Conservation (phyloP, 1,140 invertebrate genomes). For the Colletes gigas region DNA sequence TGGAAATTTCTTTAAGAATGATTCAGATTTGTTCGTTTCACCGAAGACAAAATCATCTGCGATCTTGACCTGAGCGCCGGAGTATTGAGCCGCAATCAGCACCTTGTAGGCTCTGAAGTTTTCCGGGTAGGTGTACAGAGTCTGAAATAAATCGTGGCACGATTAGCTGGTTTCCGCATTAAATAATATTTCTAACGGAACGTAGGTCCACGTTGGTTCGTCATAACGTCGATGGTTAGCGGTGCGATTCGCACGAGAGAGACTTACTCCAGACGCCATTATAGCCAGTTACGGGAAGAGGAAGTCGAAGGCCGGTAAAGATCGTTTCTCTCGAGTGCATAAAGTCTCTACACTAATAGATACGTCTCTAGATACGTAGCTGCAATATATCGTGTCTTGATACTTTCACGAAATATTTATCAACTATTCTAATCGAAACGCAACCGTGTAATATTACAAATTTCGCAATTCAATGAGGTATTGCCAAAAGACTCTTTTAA, state of each 20-base stretch:
- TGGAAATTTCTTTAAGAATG: conserved; percentile 96
- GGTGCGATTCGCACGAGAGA: conserved; percentile 72
- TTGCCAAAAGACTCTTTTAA: not conserved
- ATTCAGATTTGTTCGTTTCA: conserved; percentile 93
- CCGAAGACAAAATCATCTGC: conserved; percentile 94
- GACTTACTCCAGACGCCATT: conserved; percentile 84
- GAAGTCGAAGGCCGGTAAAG: conserved; percentile 78
- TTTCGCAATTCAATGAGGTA: too few species aligned
- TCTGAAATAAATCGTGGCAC: conserved; percentile 86
- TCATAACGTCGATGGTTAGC: conserved; percentile 73
- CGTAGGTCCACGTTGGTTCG: conserved; percentile 7
- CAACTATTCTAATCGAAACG: not conserved
- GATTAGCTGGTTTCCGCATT: conserved; percentile 38
- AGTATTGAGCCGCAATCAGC: conserved; percentile 97
- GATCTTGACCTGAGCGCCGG: conserved; percentile 92
- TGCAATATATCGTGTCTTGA: not conserved
- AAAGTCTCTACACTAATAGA: conserved; percentile 26
- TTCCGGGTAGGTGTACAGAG: conserved; percentile 96
- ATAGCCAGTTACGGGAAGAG: conserved; percentile 76
- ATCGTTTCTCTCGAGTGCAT: conserved; percentile 56
- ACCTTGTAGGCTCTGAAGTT: conserved; percentile 97
- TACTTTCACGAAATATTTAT: not conserved
- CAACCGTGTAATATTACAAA: too few species aligned
- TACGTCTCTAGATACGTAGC: conserved; percentile 5
- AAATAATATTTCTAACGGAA: not conserved